Evolutionary conservation across 2,888 invertebrate genomes (phyloP).

Genomic region (Ephialtes manifestator): DNA sequence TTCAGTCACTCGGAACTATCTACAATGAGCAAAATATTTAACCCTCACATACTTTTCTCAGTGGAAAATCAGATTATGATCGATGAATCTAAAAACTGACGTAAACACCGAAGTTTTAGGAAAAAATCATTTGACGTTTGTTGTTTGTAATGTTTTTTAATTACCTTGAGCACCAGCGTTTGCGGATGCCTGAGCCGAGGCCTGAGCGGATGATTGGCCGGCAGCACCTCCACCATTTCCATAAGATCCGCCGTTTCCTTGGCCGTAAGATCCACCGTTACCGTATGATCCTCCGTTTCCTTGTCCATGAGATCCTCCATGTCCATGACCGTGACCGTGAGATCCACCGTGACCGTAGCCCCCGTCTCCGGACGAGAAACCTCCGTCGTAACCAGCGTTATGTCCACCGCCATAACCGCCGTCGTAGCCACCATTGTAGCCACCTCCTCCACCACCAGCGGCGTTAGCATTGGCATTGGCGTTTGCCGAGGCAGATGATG

Average conservation of each 20-base stretch:
- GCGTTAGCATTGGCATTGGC: constrained; percentile 68
- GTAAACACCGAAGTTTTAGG: not conserved
- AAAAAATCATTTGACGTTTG: not conserved
- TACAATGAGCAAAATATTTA: too few relatives aligned
- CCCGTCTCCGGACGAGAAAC: not conserved
- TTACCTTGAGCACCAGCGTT: constrained; percentile 44
- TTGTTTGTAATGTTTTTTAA: not conserved
- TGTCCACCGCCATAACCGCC: constrained; percentile 40
- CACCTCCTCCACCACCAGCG: constrained; percentile 50
- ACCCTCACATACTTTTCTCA: not conserved
- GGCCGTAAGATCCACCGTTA: too few relatives aligned
- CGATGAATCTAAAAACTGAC: not conserved
- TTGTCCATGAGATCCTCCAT: constrained; percentile 5
- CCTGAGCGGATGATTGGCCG: constrained; percentile 26
- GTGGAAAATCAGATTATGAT: not conserved
- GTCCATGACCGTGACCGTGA: not conserved
- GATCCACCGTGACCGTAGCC: constrained; percentile 20
- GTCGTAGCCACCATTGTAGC: constrained; percentile 44
- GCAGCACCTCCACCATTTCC: constrained; percentile 16
- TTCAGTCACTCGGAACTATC: too few relatives aligned
- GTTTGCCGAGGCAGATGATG: constrained; percentile 58
- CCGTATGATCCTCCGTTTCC: constrained; percentile 47
- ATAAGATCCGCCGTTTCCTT: too few relatives aligned
- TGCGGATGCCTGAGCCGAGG: constrained; percentile 34
- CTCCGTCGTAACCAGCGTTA: constrained; percentile 29